Base-by-base conservation (phyloP, 2,113 vertebrate genomes). In the Muntiacus muntjak region DNA sequence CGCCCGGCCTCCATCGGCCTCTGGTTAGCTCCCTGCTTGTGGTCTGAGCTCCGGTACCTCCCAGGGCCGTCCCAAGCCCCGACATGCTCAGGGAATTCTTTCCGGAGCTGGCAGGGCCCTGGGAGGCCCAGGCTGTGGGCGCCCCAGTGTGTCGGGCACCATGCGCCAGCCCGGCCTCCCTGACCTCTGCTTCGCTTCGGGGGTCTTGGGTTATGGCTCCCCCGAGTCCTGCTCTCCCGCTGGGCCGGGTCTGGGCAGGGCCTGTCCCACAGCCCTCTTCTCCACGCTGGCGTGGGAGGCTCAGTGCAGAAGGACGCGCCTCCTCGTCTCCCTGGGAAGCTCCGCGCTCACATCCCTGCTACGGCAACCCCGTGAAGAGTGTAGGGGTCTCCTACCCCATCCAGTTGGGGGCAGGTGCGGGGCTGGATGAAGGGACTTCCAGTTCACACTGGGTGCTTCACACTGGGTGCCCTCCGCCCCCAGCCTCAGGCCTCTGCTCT, bases 11-110 rank as follows among this genome's bases (percentile, higher is more conserved):
- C 87, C 40, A 0, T 15, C 16, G 28, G 43, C 23, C 21, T 7
- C 33, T 81, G 43, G 23, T 62, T 36, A 67, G 94, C 60, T 45
- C 55, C 45, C 36, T 23, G 50, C 43, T 45, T 81, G 93, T 82
- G 82, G 54, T 74, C 81, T 89, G 28, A 25, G 33, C 25, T 94
- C 26, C 7, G 28, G 47, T 60, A 26, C 74, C 12, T 57, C 43
- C 28, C 13, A 10, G 55, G 43, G 57, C 57, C 47, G 3, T 28
- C 60, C 76, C 89, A 91, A 95, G 97, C 86, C 94, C 83, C 13
- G 12, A 47, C 71, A 60, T 1, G 86, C 86, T 86, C 33, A 50
- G 94, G 47, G 74, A 92, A 85, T 93, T 96, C 82, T 94, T 93
- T 58, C 88, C 19, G 14, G 89, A 55, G 47, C 54, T 74, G 52